Conservation (phyloP, 2,888 invertebrate species). For the Acholoe squamosa region DNA sequence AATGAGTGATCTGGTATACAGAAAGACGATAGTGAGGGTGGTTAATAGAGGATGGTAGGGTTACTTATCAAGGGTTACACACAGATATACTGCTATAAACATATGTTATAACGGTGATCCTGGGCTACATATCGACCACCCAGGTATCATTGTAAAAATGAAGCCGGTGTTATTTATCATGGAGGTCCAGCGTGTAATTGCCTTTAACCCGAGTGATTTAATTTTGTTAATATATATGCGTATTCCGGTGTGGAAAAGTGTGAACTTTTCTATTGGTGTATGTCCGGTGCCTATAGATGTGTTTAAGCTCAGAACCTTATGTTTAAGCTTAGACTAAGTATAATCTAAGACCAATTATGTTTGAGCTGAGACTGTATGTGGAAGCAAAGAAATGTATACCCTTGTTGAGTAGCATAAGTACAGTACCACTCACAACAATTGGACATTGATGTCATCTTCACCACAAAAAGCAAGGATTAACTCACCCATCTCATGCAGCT, state of each 20-base stretch:
- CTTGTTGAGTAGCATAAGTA: too few species aligned
- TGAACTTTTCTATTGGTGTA: not conserved
- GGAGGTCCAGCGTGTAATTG: not conserved
- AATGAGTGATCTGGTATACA: not conserved
- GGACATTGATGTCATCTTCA: too few species aligned
- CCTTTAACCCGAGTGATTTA: slow-evolving; percentile 51
- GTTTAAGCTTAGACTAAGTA: not conserved
- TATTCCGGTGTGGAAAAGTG: not conserved
- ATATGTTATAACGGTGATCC: not conserved
- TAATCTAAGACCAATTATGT: not conserved
- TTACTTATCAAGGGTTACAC: not conserved
- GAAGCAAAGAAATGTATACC: too few species aligned
- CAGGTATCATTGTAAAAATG: not conserved
- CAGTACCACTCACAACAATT: not conserved
- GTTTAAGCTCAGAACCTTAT: not conserved
- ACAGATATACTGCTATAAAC: slow-evolving; percentile 38
- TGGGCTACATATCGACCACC: not conserved
- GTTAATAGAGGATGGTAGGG: not conserved
- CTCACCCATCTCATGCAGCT: too few species aligned
- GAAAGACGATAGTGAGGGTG: not conserved
- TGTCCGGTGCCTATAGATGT: not conserved
- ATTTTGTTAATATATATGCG: not conserved
- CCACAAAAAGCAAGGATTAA: too few species aligned
- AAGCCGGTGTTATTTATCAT: slow-evolving; percentile 5
- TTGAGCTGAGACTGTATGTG: not conserved